A percentile compares a stretch with the other conserved stretches of the same genome.
These are phyloP conservation scores for Molossus molossus DNA, from an alignment of 2,797 vertebrate genomes.

Conservation along the genomic window DNA sequence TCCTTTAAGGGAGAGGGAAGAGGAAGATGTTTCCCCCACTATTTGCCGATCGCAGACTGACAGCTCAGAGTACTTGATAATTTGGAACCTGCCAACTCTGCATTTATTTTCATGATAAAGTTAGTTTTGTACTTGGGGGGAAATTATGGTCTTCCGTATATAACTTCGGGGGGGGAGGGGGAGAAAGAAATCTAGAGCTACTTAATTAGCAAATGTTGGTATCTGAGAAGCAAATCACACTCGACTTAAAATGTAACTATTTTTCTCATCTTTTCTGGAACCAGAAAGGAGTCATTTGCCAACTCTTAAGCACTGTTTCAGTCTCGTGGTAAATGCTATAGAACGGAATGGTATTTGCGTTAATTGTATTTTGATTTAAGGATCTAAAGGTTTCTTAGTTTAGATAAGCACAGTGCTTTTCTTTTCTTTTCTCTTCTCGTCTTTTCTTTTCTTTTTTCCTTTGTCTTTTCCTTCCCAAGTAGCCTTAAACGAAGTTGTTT, in stretches of 20 bases:
- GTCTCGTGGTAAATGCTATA: neutral
- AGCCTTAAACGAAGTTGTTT: neutral
- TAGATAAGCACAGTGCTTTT: neutral
- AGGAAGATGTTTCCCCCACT: accelerated
- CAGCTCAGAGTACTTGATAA: constrained; percentile 17
- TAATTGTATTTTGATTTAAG: constrained; percentile 46
- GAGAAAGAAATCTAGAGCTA: constrained; percentile 33
- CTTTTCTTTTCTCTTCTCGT: too few species aligned
- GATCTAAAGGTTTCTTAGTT: constrained; percentile 45
- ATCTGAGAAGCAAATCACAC: neutral
- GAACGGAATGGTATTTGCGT: neutral
- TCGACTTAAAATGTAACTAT: constrained; percentile 32
- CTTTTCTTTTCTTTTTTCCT: too few species aligned
- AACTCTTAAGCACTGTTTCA: neutral
- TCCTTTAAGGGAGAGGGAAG: neutral
- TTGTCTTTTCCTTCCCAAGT: neutral
- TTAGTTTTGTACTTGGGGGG: neutral
- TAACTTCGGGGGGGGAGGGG: neutral
- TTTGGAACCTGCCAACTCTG: neutral
- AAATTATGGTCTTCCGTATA: neutral
- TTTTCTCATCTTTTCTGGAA: neutral
- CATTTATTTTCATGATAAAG: constrained; percentile 49
- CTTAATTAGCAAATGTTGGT: constrained; percentile 45
- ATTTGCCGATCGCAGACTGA: neutral
- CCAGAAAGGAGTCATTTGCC: neutral